phyloP scores from a whole-genome alignment of 2,113 vertebrate genomes.

The Lagopus leucura region DNA sequence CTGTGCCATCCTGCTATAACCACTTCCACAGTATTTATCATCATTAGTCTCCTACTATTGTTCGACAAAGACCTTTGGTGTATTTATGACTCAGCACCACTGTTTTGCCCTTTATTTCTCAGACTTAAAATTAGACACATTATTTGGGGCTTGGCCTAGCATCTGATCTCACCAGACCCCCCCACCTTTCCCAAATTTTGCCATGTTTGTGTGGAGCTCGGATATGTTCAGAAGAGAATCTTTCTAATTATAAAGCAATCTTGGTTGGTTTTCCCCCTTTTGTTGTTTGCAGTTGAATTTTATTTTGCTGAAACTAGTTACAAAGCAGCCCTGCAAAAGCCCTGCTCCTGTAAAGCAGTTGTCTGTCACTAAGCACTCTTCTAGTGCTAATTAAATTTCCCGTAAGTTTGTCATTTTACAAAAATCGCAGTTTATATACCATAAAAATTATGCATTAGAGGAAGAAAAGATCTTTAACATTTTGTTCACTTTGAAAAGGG shows the following conservation, averaged over 20 bases:
- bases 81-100: neutral
- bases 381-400: neutral
- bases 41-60: neutral
- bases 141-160: neutral
- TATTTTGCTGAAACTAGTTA: neutral
- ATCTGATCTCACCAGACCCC: neutral
- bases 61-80: conserved; percentile 11
- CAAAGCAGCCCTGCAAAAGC: neutral
- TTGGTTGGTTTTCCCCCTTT: neutral
- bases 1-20: neutral
- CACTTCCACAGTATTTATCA: conserved; percentile 43
- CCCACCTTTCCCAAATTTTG: neutral
- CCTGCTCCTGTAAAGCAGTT: neutral
- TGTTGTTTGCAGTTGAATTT: neutral
- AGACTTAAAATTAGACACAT: neutral
- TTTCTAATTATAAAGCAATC: neutral
- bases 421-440: neutral
- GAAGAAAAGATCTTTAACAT: neutral
- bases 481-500: neutral
- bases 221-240: neutral
- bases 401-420: neutral
- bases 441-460: neutral
- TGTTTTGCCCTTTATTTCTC: conserved; percentile 1
- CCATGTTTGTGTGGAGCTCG: neutral
- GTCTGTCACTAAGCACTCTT: neutral